Evolutionary conservation across 2,888 invertebrate species (phyloP), one percentile per base, ranked within the genome.

Genomic region (Trachelus tabidus): DNA sequence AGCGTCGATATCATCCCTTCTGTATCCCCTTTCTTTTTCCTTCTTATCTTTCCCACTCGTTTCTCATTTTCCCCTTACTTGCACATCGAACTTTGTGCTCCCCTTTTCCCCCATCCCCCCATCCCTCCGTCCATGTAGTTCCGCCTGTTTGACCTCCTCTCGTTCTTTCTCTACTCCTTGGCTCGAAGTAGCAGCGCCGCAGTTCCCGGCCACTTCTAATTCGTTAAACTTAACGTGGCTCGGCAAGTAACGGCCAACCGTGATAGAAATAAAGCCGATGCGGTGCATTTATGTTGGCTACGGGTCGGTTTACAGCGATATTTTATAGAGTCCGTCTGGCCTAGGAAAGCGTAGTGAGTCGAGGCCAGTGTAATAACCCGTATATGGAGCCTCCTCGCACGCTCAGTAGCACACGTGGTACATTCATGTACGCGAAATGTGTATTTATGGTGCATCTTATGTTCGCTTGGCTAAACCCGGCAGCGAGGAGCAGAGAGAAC

Each of bases 121-220:
- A 23, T 40, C 35, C 15, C 4, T 4, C 40, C 40, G 15, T 40
- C 40, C 6, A 56, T 23, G 23, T 23, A 56, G 6, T 9, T 56
- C 2, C 40, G 40, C 56, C 56, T 23, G 23, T 23, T 56, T 56
- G 6, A 40, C 15, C n/a, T 77, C 56, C 73, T 34, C 56, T 31
- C 30, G 2, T 15, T 76, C 76, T n/a, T 78, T 68, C 71, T 69
- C 74, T 75, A 4, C 73, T 76, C 12, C 4, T 40, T 56, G 56
- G 56, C 56, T 56, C 23, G 56, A 2, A 56, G 23, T 2, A 56
- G 23, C 56, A 56, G 56, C n/a, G 23, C 35, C 30, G 56, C 23
- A 56, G 56, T 56, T 56, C 56, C 23, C 23, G 56, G 56, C 9
- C 56, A 23, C 56, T 56, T 56, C 23, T 56, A 56, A 56, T 56